Percentiles rank a stretch among this genome's conserved stretches.
phyloP scores from a whole-genome alignment of 2,797 vertebrate species.

The Ibycter americanus region DNA sequence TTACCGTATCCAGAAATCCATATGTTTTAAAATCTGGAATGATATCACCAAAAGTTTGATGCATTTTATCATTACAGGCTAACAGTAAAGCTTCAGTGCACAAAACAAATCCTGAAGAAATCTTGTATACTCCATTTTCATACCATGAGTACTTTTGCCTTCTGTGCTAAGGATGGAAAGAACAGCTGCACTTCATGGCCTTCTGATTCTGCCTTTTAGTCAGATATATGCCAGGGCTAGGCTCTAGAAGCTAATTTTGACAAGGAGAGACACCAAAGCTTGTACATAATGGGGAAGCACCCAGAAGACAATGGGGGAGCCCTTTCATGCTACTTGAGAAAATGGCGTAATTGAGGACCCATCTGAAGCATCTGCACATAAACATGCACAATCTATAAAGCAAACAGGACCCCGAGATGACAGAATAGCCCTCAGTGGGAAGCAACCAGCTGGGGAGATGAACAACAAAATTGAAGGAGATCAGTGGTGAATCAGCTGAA shows the following conservation, averaged over 20 bases:
- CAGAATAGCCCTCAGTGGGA: not conserved
- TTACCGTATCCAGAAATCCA: not conserved
- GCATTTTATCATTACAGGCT: not conserved
- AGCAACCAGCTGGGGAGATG: not conserved
- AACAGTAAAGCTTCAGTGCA: not conserved
- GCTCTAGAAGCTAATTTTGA: not conserved
- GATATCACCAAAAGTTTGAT: not conserved
- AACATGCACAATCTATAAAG: not conserved
- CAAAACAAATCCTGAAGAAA: not conserved
- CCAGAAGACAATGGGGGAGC: accelerated
- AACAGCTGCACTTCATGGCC: not conserved
- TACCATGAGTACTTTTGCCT: not conserved
- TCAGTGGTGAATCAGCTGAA: not conserved
- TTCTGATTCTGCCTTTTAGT: not conserved
- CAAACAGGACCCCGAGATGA: accelerated
- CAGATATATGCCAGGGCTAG: not conserved
- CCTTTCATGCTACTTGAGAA: not conserved
- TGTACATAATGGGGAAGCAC: not conserved
- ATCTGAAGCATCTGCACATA: not conserved
- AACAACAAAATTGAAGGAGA: not conserved
- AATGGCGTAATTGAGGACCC: not conserved
- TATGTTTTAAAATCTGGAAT: not conserved
- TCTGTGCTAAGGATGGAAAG: not conserved
- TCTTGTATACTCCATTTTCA: not conserved
- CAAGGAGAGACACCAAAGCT: not conserved